A percentile compares a stretch with the other conserved stretches of the same genome.
Evolutionary conservation across 1,140 invertebrate genomes (phyloP).

Genomic region (Holcopasites calliopsidis): DNA sequence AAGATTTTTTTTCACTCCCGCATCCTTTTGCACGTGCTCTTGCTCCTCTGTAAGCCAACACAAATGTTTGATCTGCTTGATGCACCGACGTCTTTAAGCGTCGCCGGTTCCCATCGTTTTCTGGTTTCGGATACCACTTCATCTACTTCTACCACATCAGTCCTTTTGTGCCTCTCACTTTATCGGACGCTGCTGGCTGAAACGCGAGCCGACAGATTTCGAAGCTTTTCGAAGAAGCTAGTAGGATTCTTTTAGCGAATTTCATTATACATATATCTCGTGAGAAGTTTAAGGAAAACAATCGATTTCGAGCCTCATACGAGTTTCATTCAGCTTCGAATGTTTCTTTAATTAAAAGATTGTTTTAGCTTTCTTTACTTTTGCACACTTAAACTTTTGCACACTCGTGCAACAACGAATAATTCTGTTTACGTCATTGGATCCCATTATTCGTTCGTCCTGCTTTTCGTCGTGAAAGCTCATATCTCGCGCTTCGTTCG

Average conservation of each 20-base stretch:
- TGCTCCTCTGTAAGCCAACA: constrained; percentile 19
- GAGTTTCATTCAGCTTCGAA: no score
- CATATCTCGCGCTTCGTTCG: constrained; percentile 33
- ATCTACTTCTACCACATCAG: neutral
- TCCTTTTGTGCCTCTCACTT: neutral
- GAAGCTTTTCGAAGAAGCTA: neutral
- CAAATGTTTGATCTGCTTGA: constrained; percentile 61
- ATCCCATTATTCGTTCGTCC: neutral
- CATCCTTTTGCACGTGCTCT: neutral
- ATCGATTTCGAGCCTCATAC: no score
- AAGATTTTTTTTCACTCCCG: constrained; percentile 43
- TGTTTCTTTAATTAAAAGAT: no score
- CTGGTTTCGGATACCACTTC: constrained; percentile 14
- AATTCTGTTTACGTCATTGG: neutral
- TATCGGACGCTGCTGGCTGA: neutral
- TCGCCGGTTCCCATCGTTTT: constrained; percentile 40
- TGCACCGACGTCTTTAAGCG: constrained; percentile 43
- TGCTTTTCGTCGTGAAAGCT: neutral
- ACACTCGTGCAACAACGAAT: neutral
- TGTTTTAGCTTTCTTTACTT: no score
- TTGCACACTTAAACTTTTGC: no score
- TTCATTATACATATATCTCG: no score
- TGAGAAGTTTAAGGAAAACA: no score
- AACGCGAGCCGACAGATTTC: neutral
- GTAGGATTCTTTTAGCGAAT: neutral